Percentiles rank a stretch among this genome's conserved stretches.
These are phyloP conservation scores for Carollia perspicillata DNA, from an alignment of 2,113 vertebrate genomes.

Conservation along the genomic window DNA sequence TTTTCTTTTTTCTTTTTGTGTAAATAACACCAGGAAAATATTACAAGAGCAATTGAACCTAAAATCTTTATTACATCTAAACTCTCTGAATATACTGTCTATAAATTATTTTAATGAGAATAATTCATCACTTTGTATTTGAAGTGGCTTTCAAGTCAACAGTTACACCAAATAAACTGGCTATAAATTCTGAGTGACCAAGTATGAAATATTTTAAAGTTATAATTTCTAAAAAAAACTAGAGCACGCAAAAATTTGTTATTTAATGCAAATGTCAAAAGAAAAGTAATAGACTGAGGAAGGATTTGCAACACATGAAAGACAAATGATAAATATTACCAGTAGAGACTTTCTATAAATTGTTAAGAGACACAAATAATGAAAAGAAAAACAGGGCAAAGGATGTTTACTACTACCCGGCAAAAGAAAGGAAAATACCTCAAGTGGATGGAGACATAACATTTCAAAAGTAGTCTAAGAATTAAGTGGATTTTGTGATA, in stretches of 20 bases:
- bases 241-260: neutral
- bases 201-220: neutral
- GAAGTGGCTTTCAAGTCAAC: neutral
- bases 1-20: neutral
- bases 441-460: neutral
- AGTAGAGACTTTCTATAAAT: neutral
- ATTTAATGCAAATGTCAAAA: neutral
- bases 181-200: neutral
- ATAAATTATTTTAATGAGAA: neutral
- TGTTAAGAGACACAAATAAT: neutral
- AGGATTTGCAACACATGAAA: neutral
- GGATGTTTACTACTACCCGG: neutral
- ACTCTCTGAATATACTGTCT: neutral
- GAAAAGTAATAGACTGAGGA: neutral
- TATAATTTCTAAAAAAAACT: neutral
- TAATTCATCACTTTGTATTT: neutral
- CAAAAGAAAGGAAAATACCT: neutral
- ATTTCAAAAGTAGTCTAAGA: neutral
- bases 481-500: neutral
- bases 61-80: neutral
- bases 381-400: neutral
- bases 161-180: neutral
- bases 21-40: neutral
- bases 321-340: neutral
- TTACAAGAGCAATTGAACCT: neutral